phyloP scores from a whole-genome alignment of 2,113 vertebrate genomes.

The Gobio gobio region DNA sequence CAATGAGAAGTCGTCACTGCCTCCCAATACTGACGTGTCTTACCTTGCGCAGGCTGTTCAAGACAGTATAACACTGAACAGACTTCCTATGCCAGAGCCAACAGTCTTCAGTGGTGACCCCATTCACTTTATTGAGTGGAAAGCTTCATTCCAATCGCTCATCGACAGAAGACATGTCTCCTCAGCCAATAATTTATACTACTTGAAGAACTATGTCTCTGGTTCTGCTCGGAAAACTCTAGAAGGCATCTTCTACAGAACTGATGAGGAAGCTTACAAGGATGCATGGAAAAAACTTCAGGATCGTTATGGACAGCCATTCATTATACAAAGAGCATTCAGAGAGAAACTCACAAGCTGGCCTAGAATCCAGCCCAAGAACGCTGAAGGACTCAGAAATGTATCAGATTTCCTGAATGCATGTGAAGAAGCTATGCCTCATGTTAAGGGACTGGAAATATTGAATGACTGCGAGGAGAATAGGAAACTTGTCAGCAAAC shows the following conservation, averaged over 20 bases:
- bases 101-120: constrained; percentile 35
- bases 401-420: no score
- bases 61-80: constrained; percentile 40
- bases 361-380: no score
- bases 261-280: background rate
- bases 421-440: no score
- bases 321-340: no score
- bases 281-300: background rate
- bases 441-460: no score
- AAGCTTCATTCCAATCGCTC: constrained; percentile 40
- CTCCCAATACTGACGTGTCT: background rate
- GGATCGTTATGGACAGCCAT: background rate
- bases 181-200: background rate
- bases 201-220: background rate
- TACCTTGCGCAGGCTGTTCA: constrained; percentile 20
- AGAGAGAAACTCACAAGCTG: no score
- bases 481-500: no score
- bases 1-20: background rate
- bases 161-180: constrained; percentile 23
- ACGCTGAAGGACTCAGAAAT: no score
- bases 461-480: no score
- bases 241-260: background rate
- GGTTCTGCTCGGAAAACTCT: background rate
- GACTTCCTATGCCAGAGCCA: constrained; percentile 39
- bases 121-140: constrained; percentile 45